Evolutionary conservation across 2,888 invertebrate genomes (phyloP).

Genomic region (Hoplodrina ambigua): DNA sequence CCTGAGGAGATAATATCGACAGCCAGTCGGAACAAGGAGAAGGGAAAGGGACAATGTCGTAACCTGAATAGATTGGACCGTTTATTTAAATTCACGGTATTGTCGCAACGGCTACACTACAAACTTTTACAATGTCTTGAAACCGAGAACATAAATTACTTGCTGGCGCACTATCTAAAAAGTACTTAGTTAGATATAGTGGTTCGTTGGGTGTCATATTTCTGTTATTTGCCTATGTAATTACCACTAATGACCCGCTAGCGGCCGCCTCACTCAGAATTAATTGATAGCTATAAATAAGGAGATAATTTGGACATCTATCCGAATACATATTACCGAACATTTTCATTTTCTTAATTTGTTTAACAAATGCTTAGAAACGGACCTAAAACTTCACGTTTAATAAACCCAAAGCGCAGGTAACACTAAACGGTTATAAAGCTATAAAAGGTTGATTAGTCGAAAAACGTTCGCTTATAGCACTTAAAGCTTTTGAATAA

Average conservation of each 20-base stretch:
- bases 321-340: conserved; percentile 58
- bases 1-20: conserved; percentile 55
- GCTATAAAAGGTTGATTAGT: conserved; percentile 59
- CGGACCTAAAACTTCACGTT: conserved; percentile 45
- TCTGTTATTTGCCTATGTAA: conserved; percentile 67
- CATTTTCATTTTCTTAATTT: conserved; percentile 62
- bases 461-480: conserved; percentile 37
- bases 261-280: conserved; percentile 56
- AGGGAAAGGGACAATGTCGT: conserved; percentile 72
- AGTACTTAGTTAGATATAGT: conserved; percentile 57
- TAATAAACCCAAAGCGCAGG: conserved; percentile 60
- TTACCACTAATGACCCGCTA: conserved; percentile 63
- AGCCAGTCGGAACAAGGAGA: conserved; percentile 60
- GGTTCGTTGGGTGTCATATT: conserved; percentile 66
- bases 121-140: conserved; percentile 63
- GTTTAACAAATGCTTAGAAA: conserved; percentile 52
- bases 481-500: conserved; percentile 33
- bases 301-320: conserved; percentile 67
- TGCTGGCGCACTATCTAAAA: conserved; percentile 57
- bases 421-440: conserved; percentile 61
- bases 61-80: conserved; percentile 67
- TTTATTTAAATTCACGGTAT: conserved; percentile 66
- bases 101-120: conserved; percentile 62
- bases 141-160: conserved; percentile 58
- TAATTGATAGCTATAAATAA: conserved; percentile 73